Evolutionary conservation across 2,888 invertebrate species (phyloP), one percentile per base, ranked within the genome.

Genomic region (Agrotis exclamationis): DNA sequence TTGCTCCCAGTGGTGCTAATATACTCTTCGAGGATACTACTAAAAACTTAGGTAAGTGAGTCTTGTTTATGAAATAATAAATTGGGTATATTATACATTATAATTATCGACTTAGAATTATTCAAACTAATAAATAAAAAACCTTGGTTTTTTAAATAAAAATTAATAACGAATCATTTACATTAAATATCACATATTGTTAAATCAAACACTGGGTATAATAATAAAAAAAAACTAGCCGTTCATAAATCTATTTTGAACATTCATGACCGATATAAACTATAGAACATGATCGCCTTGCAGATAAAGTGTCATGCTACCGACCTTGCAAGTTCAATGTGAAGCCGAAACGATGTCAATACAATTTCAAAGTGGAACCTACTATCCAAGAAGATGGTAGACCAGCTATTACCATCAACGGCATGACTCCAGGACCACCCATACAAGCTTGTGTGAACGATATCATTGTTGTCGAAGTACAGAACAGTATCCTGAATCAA

Each of bases 381-480:
- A 87, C 87, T 1, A 63, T 93, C 14, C 85, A 85, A 54, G 92
- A 93, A 51, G 91, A 94, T 73, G 93, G 93, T 3, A 88, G 83
- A 70, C 88, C 93, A 33, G 86, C 87, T 1, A 84, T 96, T 5
- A 89, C 93, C 2, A 86, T 96, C 54, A 96, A 96, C 64, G 93
- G 93, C 1, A 86, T 91, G 63, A 88, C 91, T 3, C 96, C 96
- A 9, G 97, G 97, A 5, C 97, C 97, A 3, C 83, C 96, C 0
- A 96, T 97, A 47, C 96, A 97, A 89, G 97, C 97, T 3, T 98
- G 98, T 87, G 96, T 97, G 60, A 97, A 97, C 84, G 98, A 98
- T 87, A 96, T 97, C 48, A 94, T 98, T 3, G 96, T 98, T 0
- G 97, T 98, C 0, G 97, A 98, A 89, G 97, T 98, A 1, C 95